Base-by-base conservation (phyloP, 2,113 vertebrate genomes). In the Brachyhypopomus occidentalis region DNA sequence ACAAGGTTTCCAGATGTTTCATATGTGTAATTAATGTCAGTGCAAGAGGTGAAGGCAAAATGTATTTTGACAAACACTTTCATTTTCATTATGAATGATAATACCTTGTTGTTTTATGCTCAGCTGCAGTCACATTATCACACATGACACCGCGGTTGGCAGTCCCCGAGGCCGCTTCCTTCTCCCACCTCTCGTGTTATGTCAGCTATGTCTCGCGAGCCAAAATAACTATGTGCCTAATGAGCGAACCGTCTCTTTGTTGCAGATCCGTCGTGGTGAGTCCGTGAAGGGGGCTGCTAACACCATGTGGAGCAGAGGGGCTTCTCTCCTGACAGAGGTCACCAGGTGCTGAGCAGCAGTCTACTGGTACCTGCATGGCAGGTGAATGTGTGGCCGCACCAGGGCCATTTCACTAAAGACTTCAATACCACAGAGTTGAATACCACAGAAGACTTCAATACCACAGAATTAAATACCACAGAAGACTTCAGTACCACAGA, bases 311-410 rank as follows among this genome's bases (percentile, higher is more conserved):
- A 84, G 72, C 64, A 83, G 48, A 63, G 83, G 85, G 70, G 87
- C 83, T 72, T 77, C 73, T 89, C 82, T 66, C 71, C 81, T 83
- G 80, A 78, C 67, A 75, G 80, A 85, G 77, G 56, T 22, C 78
- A 70, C 78, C 69, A 52, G 52, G 74, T 72, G 80, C 86, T 84
- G 79, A 69, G 79, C 72, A 64, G 23, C 78, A 81, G 58, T 60
- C 56, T 55, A 55, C 82, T 58, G 38, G 25, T 70, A 64, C 82
- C 75, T 64, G 62, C 80, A 73, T 81, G 82, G 67, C 81, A 22
- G 85, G 90, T 91, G 85, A 55, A 89, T 91, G 83, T 84, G 80
- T 79, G 38, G 62, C 81, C 22, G 84, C 52, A 59, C 59, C 58
- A 36, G 69, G 52, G 75, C 58, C 22, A 55, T 19, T 66, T 71